Percentiles rank a stretch among this genome's conserved stretches.
These are phyloP conservation scores for Chiloscyllium plagiosum DNA, from an alignment of 2,113 vertebrate genomes.

Conservation along the genomic window DNA sequence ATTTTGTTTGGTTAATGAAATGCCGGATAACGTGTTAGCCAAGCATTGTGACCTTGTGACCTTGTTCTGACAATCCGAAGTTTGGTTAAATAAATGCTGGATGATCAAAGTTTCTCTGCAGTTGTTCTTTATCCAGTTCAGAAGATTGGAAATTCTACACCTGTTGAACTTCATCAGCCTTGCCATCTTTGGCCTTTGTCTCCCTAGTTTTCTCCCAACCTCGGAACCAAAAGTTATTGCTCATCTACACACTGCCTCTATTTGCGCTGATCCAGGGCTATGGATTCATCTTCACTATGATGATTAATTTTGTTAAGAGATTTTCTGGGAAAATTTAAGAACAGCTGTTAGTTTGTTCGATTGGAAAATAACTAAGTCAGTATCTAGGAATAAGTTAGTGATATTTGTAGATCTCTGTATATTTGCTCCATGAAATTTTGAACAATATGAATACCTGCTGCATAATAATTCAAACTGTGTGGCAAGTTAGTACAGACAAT, in stretches of 20 bases:
- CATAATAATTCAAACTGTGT: not conserved
- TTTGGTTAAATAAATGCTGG: no score
- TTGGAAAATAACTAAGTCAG: not conserved
- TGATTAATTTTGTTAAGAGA: not conserved
- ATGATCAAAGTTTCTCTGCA: no score
- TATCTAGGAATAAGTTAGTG: not conserved
- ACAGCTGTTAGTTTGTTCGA: not conserved
- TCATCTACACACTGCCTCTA: not conserved
- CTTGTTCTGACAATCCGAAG: no score
- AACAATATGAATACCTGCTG: not conserved
- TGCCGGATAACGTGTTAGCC: no score
- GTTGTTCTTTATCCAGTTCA: no score
- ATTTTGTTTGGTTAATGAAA: no score
- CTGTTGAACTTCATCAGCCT: not conserved
- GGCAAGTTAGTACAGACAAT: not conserved
- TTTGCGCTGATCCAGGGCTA: not conserved
- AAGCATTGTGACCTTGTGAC: no score
- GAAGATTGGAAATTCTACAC: not conserved
- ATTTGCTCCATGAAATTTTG: not conserved
- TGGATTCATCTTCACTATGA: not conserved
- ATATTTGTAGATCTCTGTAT: not conserved
- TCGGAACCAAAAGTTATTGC: not conserved
- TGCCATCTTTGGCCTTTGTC: not conserved
- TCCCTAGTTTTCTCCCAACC: not conserved
- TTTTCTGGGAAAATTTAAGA: no score